These are phyloP conservation scores for Stichodactyla mertensii DNA, from an alignment of 64 coral and sea anemone genomes.

Conservation along the genomic window DNA sequence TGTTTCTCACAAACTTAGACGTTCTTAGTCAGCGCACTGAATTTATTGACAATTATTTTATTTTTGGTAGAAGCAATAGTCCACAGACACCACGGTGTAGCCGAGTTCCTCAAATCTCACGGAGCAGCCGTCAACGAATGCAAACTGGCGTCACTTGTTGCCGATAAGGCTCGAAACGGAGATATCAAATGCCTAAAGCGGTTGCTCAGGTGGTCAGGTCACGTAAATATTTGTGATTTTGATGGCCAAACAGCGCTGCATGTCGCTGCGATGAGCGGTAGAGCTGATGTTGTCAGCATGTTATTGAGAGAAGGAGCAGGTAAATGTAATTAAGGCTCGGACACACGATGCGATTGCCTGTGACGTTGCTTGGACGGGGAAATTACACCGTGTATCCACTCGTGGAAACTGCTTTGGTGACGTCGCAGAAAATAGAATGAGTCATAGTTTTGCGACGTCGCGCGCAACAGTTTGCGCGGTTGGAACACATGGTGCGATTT, in stretches of 20 bases:
- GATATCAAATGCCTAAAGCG: constrained; percentile 60
- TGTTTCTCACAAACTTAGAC: too few relatives aligned
- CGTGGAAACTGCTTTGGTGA: too few relatives aligned
- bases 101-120: constrained; percentile 66
- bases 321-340: constrained; percentile 3
- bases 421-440: too few relatives aligned
- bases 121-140: constrained; percentile 50
- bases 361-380: too few relatives aligned
- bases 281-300: constrained; percentile 47
- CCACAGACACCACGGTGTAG: constrained; percentile 51
- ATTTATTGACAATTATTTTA: not conserved
- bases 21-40: too few relatives aligned
- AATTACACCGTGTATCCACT: too few relatives aligned
- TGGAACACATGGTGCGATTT: too few relatives aligned
- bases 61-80: constrained; percentile 57
- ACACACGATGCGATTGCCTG: too few relatives aligned
- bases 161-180: constrained; percentile 44
- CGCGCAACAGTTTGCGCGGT: too few relatives aligned
- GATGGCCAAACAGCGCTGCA: constrained; percentile 75
- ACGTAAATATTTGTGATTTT: constrained; percentile 70
- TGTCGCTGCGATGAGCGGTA: constrained; percentile 48
- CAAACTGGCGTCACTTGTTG: constrained; percentile 55
- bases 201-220: constrained; percentile 77
- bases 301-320: constrained; percentile 80
- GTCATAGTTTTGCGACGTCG: too few relatives aligned